Evolutionary conservation across 2,797 vertebrate genomes (phyloP).

Genomic region (Mormyrops boulengeri): DNA sequence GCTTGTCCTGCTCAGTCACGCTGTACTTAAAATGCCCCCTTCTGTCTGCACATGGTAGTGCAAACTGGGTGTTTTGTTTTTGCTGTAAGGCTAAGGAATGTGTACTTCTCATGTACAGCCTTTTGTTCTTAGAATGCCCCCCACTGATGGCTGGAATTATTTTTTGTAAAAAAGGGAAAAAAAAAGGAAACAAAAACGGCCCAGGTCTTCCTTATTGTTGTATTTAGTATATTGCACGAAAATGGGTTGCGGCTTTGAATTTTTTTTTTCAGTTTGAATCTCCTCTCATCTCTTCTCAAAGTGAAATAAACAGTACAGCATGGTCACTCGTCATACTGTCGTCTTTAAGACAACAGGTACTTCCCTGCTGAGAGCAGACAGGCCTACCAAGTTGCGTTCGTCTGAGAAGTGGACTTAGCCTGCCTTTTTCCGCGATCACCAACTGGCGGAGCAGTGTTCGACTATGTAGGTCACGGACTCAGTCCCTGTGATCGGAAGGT

Average conservation of each 20-base stretch:
- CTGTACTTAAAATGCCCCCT: not conserved
- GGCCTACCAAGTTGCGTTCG: not conserved
- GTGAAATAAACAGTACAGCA: slow-evolving; percentile 22
- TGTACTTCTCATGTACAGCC: slow-evolving; percentile 59
- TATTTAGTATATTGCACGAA: slow-evolving; percentile 27
- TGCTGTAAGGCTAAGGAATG: slow-evolving; percentile 23
- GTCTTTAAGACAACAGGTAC: not conserved
- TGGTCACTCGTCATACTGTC: slow-evolving; percentile 13
- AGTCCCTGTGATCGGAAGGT: not conserved
- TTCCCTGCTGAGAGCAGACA: not conserved
- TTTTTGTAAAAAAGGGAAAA: slow-evolving; percentile 23
- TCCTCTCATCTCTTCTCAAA: slow-evolving; percentile 15
- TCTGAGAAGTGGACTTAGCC: not conserved
- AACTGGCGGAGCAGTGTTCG: not conserved
- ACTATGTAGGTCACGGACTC: not conserved
- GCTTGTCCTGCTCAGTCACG: not conserved
- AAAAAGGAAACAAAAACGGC: not conserved
- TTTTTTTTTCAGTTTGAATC: slow-evolving; percentile 16
- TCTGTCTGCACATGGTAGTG: slow-evolving; percentile 26
- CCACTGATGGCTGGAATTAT: slow-evolving; percentile 26
- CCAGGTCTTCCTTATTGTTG: slow-evolving; percentile 24
- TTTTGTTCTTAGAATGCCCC: slow-evolving; percentile 43
- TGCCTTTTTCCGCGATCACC: not conserved
- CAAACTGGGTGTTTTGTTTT: slow-evolving; percentile 53
- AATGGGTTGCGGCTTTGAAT: slow-evolving; percentile 17